Conservation (phyloP, 2,888 invertebrate species). For the Strigamia maritima region DNA sequence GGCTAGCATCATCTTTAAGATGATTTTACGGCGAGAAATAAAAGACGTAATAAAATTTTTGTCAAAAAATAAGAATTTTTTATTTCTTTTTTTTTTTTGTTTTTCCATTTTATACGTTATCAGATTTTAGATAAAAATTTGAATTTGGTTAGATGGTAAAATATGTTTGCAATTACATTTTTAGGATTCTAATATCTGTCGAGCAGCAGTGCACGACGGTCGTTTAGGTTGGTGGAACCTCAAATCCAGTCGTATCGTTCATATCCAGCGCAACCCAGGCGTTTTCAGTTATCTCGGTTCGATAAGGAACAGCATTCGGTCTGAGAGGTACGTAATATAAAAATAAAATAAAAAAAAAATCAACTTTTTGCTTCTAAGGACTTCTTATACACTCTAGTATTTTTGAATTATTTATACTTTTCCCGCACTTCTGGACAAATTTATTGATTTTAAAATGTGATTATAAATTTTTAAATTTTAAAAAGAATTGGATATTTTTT, state of each 20-base stretch:
- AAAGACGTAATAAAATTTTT: too few relatives aligned
- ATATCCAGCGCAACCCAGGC: slow-evolving; percentile 16
- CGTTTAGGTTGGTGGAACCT: slow-evolving; percentile 25
- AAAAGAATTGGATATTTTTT: too few relatives aligned
- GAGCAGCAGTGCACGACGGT: slow-evolving; percentile 37
- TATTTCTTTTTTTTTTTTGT: neutral
- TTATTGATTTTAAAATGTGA: neutral
- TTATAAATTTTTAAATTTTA: neutral
- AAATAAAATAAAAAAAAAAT: too few relatives aligned
- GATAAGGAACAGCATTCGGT: slow-evolving; percentile 26
- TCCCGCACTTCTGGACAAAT: neutral
- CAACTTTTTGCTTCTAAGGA: slow-evolving; percentile 12
- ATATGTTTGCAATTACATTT: slow-evolving; percentile 33
- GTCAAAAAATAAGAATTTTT: too few relatives aligned
- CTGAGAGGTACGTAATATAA: slow-evolving; percentile 35
- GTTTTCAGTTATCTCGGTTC: slow-evolving; percentile 31
- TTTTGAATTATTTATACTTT: slow-evolving; percentile 25
- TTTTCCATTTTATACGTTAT: neutral
- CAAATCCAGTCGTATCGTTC: slow-evolving; percentile 22
- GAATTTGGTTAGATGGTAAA: slow-evolving; percentile 5
- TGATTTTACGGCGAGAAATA: too few relatives aligned
- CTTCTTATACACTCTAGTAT: neutral
- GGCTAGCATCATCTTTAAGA: too few relatives aligned
- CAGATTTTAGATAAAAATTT: neutral
- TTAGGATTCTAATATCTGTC: slow-evolving; percentile 37